phyloP scores from a whole-genome alignment of 2,113 vertebrate genomes.

The Montifringilla adamsi region DNA sequence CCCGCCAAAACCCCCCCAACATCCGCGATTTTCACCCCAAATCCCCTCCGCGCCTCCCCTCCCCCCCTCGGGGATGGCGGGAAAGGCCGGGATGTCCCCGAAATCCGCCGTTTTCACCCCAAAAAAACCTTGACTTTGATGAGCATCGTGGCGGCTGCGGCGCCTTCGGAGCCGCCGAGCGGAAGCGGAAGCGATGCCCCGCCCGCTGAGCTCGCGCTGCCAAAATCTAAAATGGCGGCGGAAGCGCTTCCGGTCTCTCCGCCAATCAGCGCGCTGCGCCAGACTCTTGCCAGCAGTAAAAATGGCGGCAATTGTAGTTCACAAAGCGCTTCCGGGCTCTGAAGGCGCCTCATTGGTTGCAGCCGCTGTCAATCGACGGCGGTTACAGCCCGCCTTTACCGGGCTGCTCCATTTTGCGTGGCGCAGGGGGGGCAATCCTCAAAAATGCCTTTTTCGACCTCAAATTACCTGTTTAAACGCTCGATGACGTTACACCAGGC shows the following conservation, averaged over 20 bases:
- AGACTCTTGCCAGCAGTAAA: accelerated
- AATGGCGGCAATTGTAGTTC: not conserved
- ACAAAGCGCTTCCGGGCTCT: accelerated
- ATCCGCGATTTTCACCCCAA: accelerated
- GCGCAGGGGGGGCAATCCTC: accelerated
- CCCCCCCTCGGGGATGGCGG: accelerated
- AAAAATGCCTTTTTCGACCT: accelerated
- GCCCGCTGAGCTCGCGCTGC: accelerated
- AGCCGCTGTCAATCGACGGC: accelerated
- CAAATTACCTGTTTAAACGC: accelerated
- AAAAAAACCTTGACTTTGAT: not conserved
- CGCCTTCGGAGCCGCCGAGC: not conserved
- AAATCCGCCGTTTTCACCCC: not conserved
- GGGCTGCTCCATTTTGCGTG: accelerated
- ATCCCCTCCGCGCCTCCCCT: accelerated
- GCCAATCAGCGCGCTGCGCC: accelerated
- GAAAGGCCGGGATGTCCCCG: accelerated
- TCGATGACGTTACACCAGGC: accelerated
- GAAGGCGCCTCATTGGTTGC: accelerated
- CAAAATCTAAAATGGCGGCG: accelerated
- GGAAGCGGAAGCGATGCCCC: not conserved
- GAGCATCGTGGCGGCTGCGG: not conserved
- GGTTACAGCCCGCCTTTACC: accelerated
- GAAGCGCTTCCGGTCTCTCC: accelerated
- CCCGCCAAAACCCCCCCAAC: not conserved